Evolutionary conservation across 2,888 invertebrate species (phyloP), one percentile per base, ranked within the genome.

Genomic region (Pristionchus fissidentatus): DNA sequence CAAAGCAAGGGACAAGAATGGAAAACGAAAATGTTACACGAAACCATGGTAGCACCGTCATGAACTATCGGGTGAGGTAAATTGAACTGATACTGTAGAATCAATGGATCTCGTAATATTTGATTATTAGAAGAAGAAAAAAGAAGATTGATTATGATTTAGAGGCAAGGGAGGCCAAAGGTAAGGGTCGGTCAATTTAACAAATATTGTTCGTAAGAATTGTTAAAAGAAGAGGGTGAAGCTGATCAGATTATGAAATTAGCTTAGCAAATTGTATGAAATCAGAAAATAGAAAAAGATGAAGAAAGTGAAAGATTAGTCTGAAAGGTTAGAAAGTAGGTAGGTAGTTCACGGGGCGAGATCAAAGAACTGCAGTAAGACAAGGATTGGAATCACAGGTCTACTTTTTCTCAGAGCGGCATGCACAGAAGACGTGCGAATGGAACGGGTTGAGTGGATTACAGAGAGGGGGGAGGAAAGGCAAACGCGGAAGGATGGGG

Each of bases 391-490:
- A 35, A n/a, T 55, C 35, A 55, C 38, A 75, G 29, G 46, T 46
- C 75, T 75, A 75, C 46, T 75, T 13, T 46, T 46, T 46, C 32
- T 8, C 70, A n/a, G 46, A 75, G 43, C n/a, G n/a, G n/a, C 66
- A 66, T 66, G 66, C 66, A 66, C 66, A 66, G 66, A 66, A n/a
- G n/a, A 19, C 35, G 66, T 66, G 66, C 66, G 66, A 22, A 66
- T 66, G 66, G 66, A 66, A 66, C 66, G 35, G 66, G 66, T 38
- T 38, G 35, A 38, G n/a, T n/a, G n/a, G 35, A 38, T 0, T 41
- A 66, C 66, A 66, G 66, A 32, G 22, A 66, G n/a, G 10, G 43
- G 15, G 3, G 22, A 15, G 73, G 15, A 73, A 5, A n/a, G n/a
- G n/a, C n/a, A n/a, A n/a, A n/a, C n/a, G n/a, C n/a, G n/a, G n/a